A percentile compares a stretch with the other conserved stretches of the same genome.
These are phyloP conservation scores for Cydia strobilella DNA, from an alignment of 1,140 invertebrate genomes.

Conservation along the genomic window DNA sequence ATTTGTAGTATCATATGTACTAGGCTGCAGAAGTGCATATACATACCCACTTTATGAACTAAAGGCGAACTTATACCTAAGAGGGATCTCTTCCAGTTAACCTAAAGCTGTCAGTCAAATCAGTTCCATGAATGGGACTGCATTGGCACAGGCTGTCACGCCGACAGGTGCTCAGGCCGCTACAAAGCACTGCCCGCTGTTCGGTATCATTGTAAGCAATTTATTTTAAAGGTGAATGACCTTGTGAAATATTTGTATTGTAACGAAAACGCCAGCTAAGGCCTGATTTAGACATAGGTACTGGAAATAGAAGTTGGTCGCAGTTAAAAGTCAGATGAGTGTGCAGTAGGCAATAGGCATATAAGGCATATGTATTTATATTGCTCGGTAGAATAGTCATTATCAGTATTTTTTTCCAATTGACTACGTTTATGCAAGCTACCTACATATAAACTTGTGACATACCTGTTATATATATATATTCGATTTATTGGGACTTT, in stretches of 20 bases:
- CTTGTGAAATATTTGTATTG: conserved; percentile 6
- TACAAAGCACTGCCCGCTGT: conserved; percentile 9
- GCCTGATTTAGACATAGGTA: neutral
- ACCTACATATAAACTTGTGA: no score
- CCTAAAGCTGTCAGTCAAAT: conserved; percentile 23
- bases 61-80: no score
- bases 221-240: conserved; percentile 28
- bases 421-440: no score
- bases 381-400: neutral
- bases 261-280: conserved; percentile 1
- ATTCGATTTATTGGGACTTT: no score
- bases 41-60: no score
- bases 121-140: conserved; percentile 13
- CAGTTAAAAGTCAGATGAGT: neutral
- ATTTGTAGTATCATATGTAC: neutral
- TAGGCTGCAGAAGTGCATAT: neutral
- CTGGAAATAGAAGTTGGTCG: neutral
- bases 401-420: no score
- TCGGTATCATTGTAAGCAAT: conserved; percentile 1
- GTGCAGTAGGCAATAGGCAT: no score
- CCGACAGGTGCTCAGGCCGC: conserved; percentile 9
- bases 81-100: no score
- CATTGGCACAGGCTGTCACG: conserved; percentile 20
- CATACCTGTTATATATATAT: no score
- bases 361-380: no score